Evolutionary conservation across 2,888 invertebrate species (phyloP), one percentile per base, ranked within the genome.

Genomic region (Eilema griseolum): DNA sequence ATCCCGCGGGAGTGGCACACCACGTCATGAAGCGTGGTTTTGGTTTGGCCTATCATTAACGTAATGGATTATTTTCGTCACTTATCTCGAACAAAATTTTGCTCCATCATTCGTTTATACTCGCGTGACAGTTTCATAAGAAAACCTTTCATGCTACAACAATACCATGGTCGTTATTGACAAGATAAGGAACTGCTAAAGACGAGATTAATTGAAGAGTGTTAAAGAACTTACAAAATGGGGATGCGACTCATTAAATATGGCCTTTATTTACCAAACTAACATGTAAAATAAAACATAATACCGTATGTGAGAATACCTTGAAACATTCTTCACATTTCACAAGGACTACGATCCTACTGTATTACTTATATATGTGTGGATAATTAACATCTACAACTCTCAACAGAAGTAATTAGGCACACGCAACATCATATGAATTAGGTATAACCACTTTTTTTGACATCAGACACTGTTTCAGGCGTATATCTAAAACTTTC

Each of bases 1-100:
- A 85, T 85, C 90, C 90, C 89, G 80, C 82, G 88, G 87, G 88
- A 85, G 26, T 67, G 64, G 71, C 78, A 72, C 72, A 75, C 79
- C 83, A 73, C 81, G 76, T 81, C 82, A 83, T 76, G 73, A 52
- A 74, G 67, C 62, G 76, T 78, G 75, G 72, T 79, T 79, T 80
- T 79, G 80, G 75, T 83, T 85, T 82, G 76, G 80, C 79, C 86
- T 77, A 89, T 89, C 90, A 92, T 91, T 90, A 85, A 84, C 85
- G 83, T 85, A 86, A 89, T 88, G 83, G 77, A 81, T 80, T 75
- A 77, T 84, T 79, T 79, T 83, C 66, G 75, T 80, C 69, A 80
- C 73, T 81, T 82, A 63, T 63, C 37, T 61, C 37, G 28, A 70
- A 61, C 24, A 65, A 33, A 31, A 60, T 64, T 37, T 65, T 60